These are phyloP conservation scores for Strigamia crassipes DNA, from an alignment of 2,888 invertebrate species.

Conservation along the genomic window DNA sequence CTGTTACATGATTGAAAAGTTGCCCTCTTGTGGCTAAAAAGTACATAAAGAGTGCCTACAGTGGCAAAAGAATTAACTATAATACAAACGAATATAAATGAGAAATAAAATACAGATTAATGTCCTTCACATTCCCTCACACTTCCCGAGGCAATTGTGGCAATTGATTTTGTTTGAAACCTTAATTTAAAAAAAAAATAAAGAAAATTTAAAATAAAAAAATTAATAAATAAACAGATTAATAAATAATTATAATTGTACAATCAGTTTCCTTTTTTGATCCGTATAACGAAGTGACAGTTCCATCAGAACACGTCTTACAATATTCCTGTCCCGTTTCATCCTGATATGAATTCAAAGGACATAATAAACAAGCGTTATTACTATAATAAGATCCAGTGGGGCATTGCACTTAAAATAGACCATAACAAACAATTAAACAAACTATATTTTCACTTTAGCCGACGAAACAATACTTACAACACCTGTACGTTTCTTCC, in stretches of 20 bases:
- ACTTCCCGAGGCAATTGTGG: too few relatives aligned
- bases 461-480: neutral
- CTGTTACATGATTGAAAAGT: too few relatives aligned
- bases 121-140: too few relatives aligned
- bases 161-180: too few relatives aligned
- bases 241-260: neutral
- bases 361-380: constrained; percentile 62
- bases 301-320: constrained; percentile 57
- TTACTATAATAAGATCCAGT: neutral
- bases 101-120: too few relatives aligned
- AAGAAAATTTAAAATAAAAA: too few relatives aligned
- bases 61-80: too few relatives aligned
- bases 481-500: neutral
- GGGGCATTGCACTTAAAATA: constrained; percentile 29
- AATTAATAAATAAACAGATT: too few relatives aligned
- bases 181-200: too few relatives aligned
- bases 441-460: neutral
- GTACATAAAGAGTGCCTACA: too few relatives aligned
- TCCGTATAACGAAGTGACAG: constrained; percentile 59
- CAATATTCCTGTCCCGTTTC: constrained; percentile 58
- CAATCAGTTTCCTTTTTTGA: constrained; percentile 49
- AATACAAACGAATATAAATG: too few relatives aligned
- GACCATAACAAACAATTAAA: neutral
- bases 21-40: too few relatives aligned
- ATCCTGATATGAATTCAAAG: constrained; percentile 57